Evolutionary conservation across 1,140 invertebrate genomes (phyloP).

Genomic region (Tetramorium alpestre): DNA sequence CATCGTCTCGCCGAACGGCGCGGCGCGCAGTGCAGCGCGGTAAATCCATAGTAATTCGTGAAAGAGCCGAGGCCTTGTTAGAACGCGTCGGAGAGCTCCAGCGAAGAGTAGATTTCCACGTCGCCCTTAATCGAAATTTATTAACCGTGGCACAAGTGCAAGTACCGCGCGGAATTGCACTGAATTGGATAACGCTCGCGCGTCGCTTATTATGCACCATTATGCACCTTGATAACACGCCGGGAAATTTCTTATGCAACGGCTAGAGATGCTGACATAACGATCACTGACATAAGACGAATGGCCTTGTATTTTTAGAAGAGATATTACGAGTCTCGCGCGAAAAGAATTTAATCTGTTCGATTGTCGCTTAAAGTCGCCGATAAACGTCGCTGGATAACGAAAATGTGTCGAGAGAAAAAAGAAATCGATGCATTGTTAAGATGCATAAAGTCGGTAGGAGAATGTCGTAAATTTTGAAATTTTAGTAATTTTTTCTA

Average conservation of each 20-base stretch:
- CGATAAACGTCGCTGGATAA: not conserved
- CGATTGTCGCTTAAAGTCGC: not conserved
- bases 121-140: slow-evolving; percentile 49
- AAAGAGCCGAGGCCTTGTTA: slow-evolving; percentile 41
- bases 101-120: slow-evolving; percentile 46
- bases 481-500: not conserved
- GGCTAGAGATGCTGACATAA: not conserved
- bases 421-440: not conserved
- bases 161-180: slow-evolving; percentile 3
- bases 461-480: not conserved
- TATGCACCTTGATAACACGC: slow-evolving; percentile 26
- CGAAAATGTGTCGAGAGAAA: not conserved
- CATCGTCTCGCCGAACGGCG: slow-evolving; percentile 4
- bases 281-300: not conserved
- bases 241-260: slow-evolving; percentile 30
- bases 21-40: not conserved
- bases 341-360: not conserved
- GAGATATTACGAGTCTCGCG: not conserved
- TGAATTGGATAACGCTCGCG: slow-evolving; percentile 27
- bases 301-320: slow-evolving; percentile 24
- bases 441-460: not conserved
- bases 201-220: slow-evolving; percentile 47
- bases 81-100: not conserved
- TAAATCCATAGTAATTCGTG: slow-evolving; percentile 36
- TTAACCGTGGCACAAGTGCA: slow-evolving; percentile 27